Evolutionary conservation across 2,113 vertebrate genomes (phyloP).

Genomic region (Amia ocellicauda): DNA sequence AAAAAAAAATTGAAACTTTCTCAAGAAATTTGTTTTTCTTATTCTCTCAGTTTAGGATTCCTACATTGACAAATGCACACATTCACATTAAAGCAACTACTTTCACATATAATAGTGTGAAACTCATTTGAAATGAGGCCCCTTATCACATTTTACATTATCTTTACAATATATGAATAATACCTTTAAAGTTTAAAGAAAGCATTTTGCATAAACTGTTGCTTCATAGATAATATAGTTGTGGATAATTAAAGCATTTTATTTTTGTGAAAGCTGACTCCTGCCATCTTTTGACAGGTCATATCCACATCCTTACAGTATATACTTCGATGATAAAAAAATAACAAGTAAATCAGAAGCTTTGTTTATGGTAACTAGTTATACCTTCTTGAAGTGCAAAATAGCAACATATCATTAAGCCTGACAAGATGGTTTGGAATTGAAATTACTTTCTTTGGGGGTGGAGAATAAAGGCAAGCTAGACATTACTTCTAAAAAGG

Average conservation of each 20-base stretch:
- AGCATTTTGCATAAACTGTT: no score
- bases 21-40: no score
- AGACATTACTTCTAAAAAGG: not conserved
- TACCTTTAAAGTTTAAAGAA: no score
- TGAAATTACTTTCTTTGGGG: conserved; percentile 9
- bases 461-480: not conserved
- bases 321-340: not conserved
- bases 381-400: not conserved
- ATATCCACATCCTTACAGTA: not conserved
- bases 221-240: no score
- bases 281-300: not conserved
- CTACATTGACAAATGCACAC: no score
- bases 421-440: conserved; percentile 4
- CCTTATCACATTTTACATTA: no score
- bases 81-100: no score
- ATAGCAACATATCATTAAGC: not conserved
- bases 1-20: no score
- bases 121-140: no score
- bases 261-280: not conserved
- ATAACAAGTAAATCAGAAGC: not conserved
- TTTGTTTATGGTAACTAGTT: not conserved
- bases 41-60: no score
- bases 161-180: no score
- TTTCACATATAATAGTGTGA: no score
- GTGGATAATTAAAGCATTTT: not conserved